phyloP scores from a whole-genome alignment of 1,140 invertebrate genomes.

The Drosophila kohkoa region DNA sequence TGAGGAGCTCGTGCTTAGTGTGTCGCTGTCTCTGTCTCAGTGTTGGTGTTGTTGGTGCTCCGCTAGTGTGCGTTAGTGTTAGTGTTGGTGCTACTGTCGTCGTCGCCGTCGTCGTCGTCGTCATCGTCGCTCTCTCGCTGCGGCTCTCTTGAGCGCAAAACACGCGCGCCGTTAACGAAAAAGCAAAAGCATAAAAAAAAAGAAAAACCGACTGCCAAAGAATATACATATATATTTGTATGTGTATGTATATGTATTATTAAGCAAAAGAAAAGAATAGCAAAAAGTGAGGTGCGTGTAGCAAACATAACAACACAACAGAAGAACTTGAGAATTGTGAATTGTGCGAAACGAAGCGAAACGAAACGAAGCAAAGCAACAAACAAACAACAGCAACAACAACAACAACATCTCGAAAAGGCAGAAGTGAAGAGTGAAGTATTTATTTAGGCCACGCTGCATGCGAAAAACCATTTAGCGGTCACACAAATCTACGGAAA shows the following conservation, averaged over 20 bases:
- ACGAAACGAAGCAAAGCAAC: conserved; percentile 10
- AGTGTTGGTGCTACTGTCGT: conserved; percentile 15
- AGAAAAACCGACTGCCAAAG: conserved; percentile 37
- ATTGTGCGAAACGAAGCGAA: not conserved
- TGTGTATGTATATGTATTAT: conserved; percentile 34
- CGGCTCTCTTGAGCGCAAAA: conserved; percentile 45
- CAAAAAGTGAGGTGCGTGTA: conserved; percentile 36
- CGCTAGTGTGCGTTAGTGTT: not conserved
- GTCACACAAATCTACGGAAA: conserved; percentile 63
- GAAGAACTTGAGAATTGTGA: conserved; percentile 18
- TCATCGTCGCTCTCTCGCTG: conserved; percentile 28
- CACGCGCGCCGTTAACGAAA: conserved; percentile 69
- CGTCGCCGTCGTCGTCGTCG: not conserved
- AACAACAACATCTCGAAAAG: not conserved
- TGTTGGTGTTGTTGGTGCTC: conserved; percentile 8
- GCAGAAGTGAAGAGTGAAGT: conserved; percentile 15
- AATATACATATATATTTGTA: conserved; percentile 24
- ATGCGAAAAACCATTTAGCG: conserved; percentile 57
- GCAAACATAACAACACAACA: conserved; percentile 34
- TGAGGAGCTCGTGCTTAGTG: conserved; percentile 56
- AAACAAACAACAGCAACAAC: conserved; percentile 22
- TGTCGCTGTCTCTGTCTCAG: conserved; percentile 25
- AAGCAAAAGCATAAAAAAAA: conserved; percentile 42
- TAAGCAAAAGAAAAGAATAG: conserved; percentile 16
- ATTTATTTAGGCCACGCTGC: conserved; percentile 50